A percentile compares a stretch with the other conserved stretches of the same genome.
These are phyloP conservation scores for Corythornis vintsioides DNA, from an alignment of 2,113 vertebrate species.

Conservation along the genomic window DNA sequence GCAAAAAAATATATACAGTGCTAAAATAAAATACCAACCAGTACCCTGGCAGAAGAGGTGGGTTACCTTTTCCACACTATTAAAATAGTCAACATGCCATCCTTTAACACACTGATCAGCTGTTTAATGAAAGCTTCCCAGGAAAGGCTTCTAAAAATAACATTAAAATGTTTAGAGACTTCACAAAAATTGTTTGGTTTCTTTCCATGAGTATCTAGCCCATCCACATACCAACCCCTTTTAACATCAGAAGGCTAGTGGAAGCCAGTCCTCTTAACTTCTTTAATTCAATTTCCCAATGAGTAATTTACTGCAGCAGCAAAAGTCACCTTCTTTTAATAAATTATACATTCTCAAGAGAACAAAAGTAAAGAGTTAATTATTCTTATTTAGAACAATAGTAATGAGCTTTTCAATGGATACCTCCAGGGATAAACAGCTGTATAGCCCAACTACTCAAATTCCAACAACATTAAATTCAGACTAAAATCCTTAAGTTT, in stretches of 20 bases:
- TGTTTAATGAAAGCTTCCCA: not conserved
- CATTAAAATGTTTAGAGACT: not conserved
- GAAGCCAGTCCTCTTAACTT: not conserved
- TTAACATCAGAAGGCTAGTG: not conserved
- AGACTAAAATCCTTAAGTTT: not conserved
- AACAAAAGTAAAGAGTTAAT: not conserved
- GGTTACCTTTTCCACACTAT: not conserved
- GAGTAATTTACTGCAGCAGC: not conserved
- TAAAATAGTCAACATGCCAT: not conserved
- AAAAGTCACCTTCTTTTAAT: constrained; percentile 38
- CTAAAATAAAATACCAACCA: not conserved
- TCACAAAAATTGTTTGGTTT: not conserved
- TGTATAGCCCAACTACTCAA: not conserved
- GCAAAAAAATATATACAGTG: too few relatives aligned
- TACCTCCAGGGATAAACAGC: constrained; percentile 53
- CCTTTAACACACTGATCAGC: not conserved
- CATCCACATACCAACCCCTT: not conserved
- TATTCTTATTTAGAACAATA: constrained; percentile 32
- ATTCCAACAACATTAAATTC: constrained; percentile 17
- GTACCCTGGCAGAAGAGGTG: not conserved
- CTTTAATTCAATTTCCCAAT: not conserved
- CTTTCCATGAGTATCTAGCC: not conserved
- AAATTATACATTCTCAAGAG: not conserved
- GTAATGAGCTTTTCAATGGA: constrained; percentile 32
- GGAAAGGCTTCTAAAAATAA: not conserved